These are phyloP conservation scores for Meloidogyne floridensis DNA, from an alignment of 1,140 invertebrate species.

Conservation along the genomic window DNA sequence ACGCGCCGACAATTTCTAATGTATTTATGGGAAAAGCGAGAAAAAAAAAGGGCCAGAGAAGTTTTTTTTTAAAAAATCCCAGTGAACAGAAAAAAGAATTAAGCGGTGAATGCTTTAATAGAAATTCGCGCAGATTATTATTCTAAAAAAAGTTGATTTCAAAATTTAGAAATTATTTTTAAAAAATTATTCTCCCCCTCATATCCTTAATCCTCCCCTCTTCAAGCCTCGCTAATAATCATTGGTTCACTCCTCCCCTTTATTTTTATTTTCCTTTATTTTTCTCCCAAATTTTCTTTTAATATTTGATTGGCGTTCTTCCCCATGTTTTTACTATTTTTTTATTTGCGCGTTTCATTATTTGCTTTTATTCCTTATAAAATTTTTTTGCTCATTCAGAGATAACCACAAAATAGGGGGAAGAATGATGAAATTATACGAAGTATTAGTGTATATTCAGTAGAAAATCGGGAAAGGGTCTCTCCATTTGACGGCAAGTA, in stretches of 20 bases:
- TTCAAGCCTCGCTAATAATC: not conserved
- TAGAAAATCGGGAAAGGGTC: not conserved
- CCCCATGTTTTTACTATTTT: not conserved
- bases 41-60: not conserved
- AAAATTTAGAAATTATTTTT: too few relatives aligned
- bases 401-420: not conserved
- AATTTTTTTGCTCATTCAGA: not conserved
- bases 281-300: not conserved
- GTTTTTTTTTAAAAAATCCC: not conserved
- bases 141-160: too few relatives aligned
- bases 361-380: not conserved
- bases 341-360: constrained; percentile 7
- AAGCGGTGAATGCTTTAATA: too few relatives aligned
- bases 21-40: not conserved
- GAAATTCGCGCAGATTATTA: too few relatives aligned
- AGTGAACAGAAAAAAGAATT: too few relatives aligned
- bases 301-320: not conserved
- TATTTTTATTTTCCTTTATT: not conserved
- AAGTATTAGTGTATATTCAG: not conserved
- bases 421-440: not conserved
- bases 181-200: too few relatives aligned
- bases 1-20: not conserved
- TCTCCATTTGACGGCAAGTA: not conserved
- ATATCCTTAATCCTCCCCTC: too few relatives aligned
- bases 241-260: not conserved